phyloP scores from a whole-genome alignment of 2,797 vertebrate species.

The Petrocephalus sullivani region DNA sequence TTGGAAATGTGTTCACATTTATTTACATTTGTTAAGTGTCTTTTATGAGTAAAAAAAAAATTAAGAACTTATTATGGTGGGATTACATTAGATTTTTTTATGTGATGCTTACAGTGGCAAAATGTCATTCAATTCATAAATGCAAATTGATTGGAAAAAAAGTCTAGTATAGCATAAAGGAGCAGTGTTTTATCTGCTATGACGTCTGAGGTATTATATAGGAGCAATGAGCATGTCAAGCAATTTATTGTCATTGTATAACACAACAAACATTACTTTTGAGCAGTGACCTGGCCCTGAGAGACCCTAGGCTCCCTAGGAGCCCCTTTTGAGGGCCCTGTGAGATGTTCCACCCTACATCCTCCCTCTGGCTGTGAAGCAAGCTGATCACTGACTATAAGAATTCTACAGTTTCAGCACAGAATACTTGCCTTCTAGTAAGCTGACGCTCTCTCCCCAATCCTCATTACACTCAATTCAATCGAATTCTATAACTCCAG shows the following conservation, averaged over 20 bases:
- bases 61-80: not conserved
- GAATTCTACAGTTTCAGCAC: not conserved
- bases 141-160: not conserved
- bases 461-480: not conserved
- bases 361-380: not conserved
- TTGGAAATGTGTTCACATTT: not conserved
- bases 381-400: not conserved
- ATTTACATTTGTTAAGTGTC: not conserved
- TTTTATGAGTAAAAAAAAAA: not conserved
- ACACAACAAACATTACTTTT: too few species aligned
- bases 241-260: too few species aligned
- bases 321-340: not conserved
- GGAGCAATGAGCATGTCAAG: not conserved
- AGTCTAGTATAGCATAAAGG: not conserved
- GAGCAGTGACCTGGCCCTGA: not conserved
- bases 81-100: not conserved
- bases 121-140: not conserved
- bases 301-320: not conserved
- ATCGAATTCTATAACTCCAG: not conserved
- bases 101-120: not conserved
- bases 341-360: not conserved
- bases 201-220: not conserved
- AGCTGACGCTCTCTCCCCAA: not conserved
- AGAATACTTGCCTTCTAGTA: not conserved
- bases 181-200: not conserved